Evolutionary conservation across 1,140 invertebrate genomes (phyloP).

Genomic region (Physella acuta): DNA sequence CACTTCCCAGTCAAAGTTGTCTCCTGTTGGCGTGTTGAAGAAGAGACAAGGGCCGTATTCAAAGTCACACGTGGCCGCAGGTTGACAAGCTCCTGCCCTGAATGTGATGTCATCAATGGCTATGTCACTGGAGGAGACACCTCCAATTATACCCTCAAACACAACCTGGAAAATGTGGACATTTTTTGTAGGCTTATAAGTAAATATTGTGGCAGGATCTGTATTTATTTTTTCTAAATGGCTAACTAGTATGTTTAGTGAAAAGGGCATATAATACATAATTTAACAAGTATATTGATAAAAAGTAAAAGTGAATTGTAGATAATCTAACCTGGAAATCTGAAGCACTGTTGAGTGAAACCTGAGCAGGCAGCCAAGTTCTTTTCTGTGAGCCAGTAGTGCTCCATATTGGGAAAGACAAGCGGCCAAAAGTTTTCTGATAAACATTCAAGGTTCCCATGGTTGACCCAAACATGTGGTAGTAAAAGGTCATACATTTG

Average conservation of each 20-base stretch:
- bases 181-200: no score
- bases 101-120: constrained; percentile 44
- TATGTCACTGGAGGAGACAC: constrained; percentile 25
- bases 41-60: constrained; percentile 48
- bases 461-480: constrained; percentile 72
- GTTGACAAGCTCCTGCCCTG: constrained; percentile 37
- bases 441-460: constrained; percentile 50
- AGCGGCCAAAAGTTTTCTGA: constrained; percentile 21
- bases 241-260: background rate
- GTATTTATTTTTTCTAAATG: background rate
- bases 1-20: constrained; percentile 56
- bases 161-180: constrained; percentile 40
- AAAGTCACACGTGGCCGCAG: constrained; percentile 49
- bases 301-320: no score
- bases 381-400: constrained; percentile 40
- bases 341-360: constrained; percentile 37
- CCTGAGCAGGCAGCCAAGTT: constrained; percentile 43
- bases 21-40: constrained; percentile 36
- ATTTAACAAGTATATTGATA: background rate
- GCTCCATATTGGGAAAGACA: constrained; percentile 37
- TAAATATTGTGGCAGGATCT: no score
- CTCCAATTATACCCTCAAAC: constrained; percentile 44
- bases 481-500: constrained; percentile 66
- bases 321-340: constrained; percentile 44
- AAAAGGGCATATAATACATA: background rate